Percentiles rank a stretch among this genome's conserved stretches.
phyloP scores from a whole-genome alignment of 1,140 invertebrate species.

The Trinorchestia longiramus region DNA sequence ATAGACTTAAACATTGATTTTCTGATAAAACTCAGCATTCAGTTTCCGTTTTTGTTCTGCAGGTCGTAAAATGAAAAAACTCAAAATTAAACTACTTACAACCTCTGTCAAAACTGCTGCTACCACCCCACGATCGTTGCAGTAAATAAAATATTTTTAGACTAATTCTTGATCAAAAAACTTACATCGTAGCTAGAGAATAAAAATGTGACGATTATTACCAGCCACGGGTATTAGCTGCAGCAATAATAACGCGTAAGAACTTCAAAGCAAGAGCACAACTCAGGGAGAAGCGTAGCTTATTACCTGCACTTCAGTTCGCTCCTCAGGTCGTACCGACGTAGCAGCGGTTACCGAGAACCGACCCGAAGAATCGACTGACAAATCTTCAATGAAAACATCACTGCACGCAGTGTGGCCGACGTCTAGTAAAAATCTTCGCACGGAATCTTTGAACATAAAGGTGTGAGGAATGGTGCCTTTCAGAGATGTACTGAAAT shows the following conservation, averaged over 20 bases:
- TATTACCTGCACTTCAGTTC: constrained; percentile 14
- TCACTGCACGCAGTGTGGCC: constrained; percentile 59
- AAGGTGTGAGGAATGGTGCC: constrained; percentile 61
- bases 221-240: background rate
- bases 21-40: background rate
- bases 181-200: background rate
- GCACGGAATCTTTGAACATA: constrained; percentile 59
- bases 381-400: constrained; percentile 63
- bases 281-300: background rate
- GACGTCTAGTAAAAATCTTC: constrained; percentile 63
- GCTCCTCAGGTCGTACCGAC: constrained; percentile 25
- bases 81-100: background rate
- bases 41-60: background rate
- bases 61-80: background rate
- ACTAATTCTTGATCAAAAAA: background rate
- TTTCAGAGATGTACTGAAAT: constrained; percentile 43
- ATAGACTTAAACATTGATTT: background rate
- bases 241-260: background rate
- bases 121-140: background rate
- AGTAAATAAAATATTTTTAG: background rate
- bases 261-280: background rate
- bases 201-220: background rate
- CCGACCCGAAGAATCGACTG: constrained; percentile 54
- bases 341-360: constrained; percentile 59
- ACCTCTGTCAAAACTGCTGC: background rate